Conservation (phyloP, 2,113 vertebrate genomes). For the Colinus virginianus region DNA sequence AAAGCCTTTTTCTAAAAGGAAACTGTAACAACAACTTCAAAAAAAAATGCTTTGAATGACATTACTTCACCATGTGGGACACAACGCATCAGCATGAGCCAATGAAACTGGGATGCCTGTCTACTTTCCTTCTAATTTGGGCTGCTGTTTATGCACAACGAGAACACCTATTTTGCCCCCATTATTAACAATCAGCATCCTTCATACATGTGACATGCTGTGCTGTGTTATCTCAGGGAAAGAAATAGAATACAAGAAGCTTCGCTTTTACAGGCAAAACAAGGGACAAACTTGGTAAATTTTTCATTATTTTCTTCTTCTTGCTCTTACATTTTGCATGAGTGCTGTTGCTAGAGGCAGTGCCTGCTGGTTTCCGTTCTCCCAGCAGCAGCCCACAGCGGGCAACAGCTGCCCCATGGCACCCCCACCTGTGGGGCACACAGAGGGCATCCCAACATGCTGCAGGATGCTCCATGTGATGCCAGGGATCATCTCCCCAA, state of each 20-base stretch:
- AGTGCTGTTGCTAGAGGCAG: background rate
- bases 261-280: background rate
- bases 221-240: background rate
- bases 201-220: background rate
- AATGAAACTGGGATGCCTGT: background rate
- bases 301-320: background rate
- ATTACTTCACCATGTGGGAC: background rate
- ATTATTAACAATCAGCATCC: background rate
- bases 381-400: fast-evolving
- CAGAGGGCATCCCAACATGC: no score
- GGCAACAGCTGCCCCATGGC: background rate
- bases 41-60: background rate
- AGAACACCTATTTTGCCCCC: background rate
- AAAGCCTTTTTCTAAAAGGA: background rate
- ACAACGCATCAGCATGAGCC: background rate
- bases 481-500: background rate
- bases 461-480: background rate
- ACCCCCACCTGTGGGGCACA: background rate
- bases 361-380: background rate
- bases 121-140: background rate
- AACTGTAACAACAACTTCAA: background rate
- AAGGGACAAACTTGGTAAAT: background rate
- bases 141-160: background rate
- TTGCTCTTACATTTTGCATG: background rate
- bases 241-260: background rate